These are phyloP conservation scores for Leucoptera coffeella DNA, from an alignment of 2,888 invertebrate species.

Conservation along the genomic window DNA sequence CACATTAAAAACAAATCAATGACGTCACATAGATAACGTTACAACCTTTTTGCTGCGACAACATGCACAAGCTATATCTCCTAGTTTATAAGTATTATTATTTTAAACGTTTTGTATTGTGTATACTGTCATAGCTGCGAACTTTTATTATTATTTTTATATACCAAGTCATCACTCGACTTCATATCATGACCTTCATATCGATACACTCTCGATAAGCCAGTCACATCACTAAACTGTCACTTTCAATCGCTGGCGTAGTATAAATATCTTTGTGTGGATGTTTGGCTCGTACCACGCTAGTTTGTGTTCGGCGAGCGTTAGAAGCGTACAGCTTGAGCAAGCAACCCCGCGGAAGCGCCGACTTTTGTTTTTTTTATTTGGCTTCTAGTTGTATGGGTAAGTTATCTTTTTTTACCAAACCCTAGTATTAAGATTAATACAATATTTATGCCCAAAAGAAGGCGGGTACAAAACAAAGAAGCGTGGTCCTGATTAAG, in stretches of 20 bases:
- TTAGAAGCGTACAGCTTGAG: conserved; percentile 15
- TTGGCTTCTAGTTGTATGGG: conserved; percentile 57
- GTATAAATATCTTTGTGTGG: too few species aligned
- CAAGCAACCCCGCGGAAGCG: too few species aligned
- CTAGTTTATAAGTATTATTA: too few species aligned
- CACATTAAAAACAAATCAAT: too few species aligned
- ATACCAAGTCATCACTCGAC: too few species aligned
- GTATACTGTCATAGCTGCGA: not conserved
- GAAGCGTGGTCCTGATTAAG: too few species aligned
- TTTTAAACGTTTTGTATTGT: not conserved
- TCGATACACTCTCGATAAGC: not conserved
- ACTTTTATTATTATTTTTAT: not conserved
- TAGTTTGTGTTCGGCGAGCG: conserved; percentile 33
- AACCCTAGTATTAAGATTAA: not conserved
- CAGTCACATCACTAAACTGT: not conserved
- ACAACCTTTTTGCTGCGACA: too few species aligned
- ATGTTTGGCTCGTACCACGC: too few species aligned
- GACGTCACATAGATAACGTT: not conserved
- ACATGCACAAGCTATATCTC: too few species aligned
- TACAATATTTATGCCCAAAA: not conserved
- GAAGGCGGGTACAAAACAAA: too few species aligned
- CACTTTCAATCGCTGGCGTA: too few species aligned
- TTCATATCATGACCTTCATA: too few species aligned
- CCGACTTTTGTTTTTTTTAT: conserved; percentile 48
- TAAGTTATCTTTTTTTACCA: conserved; percentile 20